A percentile compares a stretch with the other conserved stretches of the same genome.
Evolutionary conservation across 2,888 invertebrate species (phyloP).

Genomic region (Cecidostiba fungosa): DNA sequence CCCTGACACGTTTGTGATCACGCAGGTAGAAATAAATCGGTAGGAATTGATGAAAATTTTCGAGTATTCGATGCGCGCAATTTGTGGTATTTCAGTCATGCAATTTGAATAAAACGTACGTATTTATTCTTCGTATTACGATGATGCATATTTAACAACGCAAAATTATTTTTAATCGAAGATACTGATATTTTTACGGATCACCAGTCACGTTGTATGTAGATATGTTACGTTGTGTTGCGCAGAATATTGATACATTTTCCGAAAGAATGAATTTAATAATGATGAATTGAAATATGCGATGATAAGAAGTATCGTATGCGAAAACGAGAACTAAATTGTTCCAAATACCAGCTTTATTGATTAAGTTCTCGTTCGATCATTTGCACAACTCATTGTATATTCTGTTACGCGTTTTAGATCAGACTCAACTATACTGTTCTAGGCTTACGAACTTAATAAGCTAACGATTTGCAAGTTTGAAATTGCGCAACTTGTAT

Average conservation of each 20-base stretch:
- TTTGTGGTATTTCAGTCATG: not conserved
- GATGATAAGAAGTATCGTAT: too few relatives aligned
- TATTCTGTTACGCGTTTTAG: not conserved
- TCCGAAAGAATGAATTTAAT: not conserved
- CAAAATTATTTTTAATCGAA: not conserved
- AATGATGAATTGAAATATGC: not conserved
- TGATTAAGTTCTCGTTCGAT: not conserved
- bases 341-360: not conserved
- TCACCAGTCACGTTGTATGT: not conserved
- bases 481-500: not conserved
- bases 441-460: not conserved
- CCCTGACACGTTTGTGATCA: not conserved
- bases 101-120: not conserved
- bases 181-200: not conserved
- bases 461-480: slow-evolving; percentile 30
- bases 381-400: not conserved
- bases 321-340: too few relatives aligned
- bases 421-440: not conserved
- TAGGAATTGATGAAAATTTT: not conserved
- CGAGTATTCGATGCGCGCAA: not conserved
- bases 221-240: too few relatives aligned
- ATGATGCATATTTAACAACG: not conserved
- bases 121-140: not conserved
- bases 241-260: not conserved
- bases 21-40: not conserved